These are phyloP conservation scores for Agrochola macilenta DNA, from an alignment of 2,888 invertebrate species.

Conservation along the genomic window DNA sequence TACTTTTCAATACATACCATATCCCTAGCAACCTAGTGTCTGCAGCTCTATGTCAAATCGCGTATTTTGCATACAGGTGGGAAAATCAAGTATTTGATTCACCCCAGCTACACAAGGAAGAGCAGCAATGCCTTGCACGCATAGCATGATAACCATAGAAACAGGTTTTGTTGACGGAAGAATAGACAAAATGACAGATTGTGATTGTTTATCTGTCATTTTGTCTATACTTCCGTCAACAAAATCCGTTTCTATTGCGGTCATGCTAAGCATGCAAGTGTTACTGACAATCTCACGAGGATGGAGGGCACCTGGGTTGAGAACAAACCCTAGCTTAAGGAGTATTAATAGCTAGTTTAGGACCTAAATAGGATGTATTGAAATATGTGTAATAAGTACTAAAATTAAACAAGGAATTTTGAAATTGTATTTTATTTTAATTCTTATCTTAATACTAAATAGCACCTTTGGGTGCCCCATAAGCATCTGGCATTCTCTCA, in stretches of 20 bases:
- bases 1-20: neutral
- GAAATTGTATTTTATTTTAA: constrained; percentile 14
- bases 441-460: constrained; percentile 73
- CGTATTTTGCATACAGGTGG: neutral
- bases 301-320: neutral
- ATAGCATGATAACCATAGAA: too few species aligned
- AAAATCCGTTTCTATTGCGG: too few species aligned
- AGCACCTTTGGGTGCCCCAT: constrained; percentile 96
- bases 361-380: constrained; percentile 7
- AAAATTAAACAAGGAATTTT: constrained; percentile 34
- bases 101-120: neutral
- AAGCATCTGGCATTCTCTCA: constrained; percentile 99
- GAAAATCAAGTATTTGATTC: neutral
- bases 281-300: neutral
- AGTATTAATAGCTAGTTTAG: constrained; percentile 19
- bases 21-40: neutral
- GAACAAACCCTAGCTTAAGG: neutral
- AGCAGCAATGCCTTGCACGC: neutral
- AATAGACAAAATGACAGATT: too few species aligned
- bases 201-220: too few species aligned
- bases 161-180: too few species aligned
- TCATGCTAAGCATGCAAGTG: too few species aligned
- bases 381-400: constrained; percentile 1
- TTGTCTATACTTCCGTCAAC: too few species aligned
- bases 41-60: neutral